These are phyloP conservation scores for Choloepus hoffmanni DNA, from an alignment of 2,113 vertebrate species.

Conservation along the genomic window DNA sequence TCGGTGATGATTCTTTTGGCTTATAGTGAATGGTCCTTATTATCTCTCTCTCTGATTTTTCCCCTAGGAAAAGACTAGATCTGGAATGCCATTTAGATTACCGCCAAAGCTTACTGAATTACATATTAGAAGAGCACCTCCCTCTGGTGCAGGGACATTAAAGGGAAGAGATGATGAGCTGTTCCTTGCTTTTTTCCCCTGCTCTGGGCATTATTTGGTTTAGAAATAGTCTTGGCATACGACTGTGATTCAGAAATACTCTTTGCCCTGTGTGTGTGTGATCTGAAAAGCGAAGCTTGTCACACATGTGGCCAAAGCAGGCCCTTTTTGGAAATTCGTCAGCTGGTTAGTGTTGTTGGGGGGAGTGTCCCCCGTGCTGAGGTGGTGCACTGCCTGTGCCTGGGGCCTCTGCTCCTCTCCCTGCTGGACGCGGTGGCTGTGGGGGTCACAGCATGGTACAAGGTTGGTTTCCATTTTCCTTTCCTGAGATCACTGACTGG, in stretches of 20 bases:
- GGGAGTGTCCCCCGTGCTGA: neutral
- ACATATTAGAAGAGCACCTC: neutral
- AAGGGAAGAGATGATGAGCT: neutral
- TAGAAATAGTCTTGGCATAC: conserved; percentile 21
- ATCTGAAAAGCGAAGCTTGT: conserved; percentile 41
- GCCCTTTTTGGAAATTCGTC: neutral
- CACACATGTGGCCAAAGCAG: neutral
- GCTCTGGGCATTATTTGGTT: neutral
- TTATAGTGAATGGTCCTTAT: neutral
- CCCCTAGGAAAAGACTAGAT: neutral
- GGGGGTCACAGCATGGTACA: neutral
- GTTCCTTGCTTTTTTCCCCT: neutral
- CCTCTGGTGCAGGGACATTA: neutral
- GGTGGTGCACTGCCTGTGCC: neutral
- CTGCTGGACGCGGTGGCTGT: neutral
- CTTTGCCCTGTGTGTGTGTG: neutral
- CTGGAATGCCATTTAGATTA: conserved; percentile 28
- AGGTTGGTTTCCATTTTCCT: conserved; percentile 4
- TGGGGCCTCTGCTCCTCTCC: neutral
- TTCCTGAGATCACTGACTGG: neutral
- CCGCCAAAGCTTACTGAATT: neutral
- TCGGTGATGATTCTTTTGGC: conserved; percentile 1
- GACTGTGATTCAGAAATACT: conserved; percentile 14
- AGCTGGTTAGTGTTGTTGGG: neutral
- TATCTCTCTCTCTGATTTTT: conserved; percentile 38